Conservation (phyloP, 2,888 invertebrate genomes). For the Leucozona laternaria region DNA sequence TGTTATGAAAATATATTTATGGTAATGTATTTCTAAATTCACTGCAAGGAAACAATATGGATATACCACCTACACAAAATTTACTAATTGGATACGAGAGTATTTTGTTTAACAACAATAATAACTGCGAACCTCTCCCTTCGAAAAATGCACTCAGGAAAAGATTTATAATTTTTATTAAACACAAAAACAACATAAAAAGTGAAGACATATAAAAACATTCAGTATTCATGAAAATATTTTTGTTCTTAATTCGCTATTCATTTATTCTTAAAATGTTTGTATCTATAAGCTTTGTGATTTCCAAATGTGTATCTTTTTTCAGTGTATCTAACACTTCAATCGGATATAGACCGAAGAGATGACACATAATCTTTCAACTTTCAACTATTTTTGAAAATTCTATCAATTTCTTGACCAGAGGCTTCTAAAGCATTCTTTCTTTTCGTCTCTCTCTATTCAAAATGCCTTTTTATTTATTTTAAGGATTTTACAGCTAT, state of each 20-base stretch:
- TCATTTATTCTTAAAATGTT: background rate
- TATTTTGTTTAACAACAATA: background rate
- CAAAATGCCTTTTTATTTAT: too few species aligned
- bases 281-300: background rate
- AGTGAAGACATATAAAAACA: background rate
- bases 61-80: slow-evolving; percentile 48
- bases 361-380: background rate
- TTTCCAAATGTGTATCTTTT: background rate
- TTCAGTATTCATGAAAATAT: background rate
- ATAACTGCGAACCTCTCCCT: background rate
- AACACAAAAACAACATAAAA: background rate
- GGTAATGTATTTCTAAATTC: slow-evolving; percentile 1
- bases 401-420: background rate
- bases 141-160: background rate
- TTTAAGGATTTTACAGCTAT: too few species aligned
- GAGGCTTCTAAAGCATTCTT: background rate
- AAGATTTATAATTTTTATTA: background rate
- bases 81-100: slow-evolving; percentile 52
- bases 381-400: background rate
- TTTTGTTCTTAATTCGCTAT: background rate
- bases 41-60: slow-evolving; percentile 16
- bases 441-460: background rate
- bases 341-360: too few species aligned
- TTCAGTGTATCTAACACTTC: background rate
- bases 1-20: background rate